phyloP scores from a whole-genome alignment of 2,888 invertebrate genomes.

The Patella caerulea region DNA sequence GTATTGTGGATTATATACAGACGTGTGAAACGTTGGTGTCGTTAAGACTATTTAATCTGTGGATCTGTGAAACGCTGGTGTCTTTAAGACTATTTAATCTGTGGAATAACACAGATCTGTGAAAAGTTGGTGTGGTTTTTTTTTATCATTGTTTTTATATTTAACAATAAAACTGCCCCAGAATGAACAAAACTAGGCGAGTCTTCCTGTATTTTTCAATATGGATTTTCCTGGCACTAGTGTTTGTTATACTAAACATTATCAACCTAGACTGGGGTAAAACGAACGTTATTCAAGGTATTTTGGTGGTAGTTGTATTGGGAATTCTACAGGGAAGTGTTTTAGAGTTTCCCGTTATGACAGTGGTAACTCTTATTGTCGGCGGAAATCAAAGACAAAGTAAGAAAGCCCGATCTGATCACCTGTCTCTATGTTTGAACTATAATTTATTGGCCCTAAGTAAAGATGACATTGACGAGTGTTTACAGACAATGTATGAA shows the following conservation, averaged over 20 bases:
- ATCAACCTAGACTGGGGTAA: slow-evolving; percentile 59
- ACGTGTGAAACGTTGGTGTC: too few relatives aligned
- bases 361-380: slow-evolving; percentile 53
- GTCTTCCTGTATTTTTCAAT: slow-evolving; percentile 53
- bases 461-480: slow-evolving; percentile 60
- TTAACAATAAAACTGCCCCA: too few relatives aligned
- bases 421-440: slow-evolving; percentile 52
- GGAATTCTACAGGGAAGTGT: slow-evolving; percentile 59
- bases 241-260: slow-evolving; percentile 51
- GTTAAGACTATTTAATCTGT: too few relatives aligned
- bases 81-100: too few relatives aligned
- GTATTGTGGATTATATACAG: too few relatives aligned
- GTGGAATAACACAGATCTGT: too few relatives aligned
- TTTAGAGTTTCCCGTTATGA: slow-evolving; percentile 57
- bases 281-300: slow-evolving; percentile 52
- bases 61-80: too few relatives aligned
- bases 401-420: slow-evolving; percentile 40
- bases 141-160: too few relatives aligned
- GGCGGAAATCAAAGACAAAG: slow-evolving; percentile 49
- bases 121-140: too few relatives aligned
- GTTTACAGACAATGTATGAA: slow-evolving; percentile 60
- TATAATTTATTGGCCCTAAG: slow-evolving; percentile 57
- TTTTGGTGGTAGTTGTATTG: slow-evolving; percentile 52
- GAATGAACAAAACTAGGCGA: slow-evolving; percentile 48
- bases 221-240: slow-evolving; percentile 53